Base-by-base conservation (phyloP, 1,140 invertebrate genomes). In the Bombus superbus region DNA sequence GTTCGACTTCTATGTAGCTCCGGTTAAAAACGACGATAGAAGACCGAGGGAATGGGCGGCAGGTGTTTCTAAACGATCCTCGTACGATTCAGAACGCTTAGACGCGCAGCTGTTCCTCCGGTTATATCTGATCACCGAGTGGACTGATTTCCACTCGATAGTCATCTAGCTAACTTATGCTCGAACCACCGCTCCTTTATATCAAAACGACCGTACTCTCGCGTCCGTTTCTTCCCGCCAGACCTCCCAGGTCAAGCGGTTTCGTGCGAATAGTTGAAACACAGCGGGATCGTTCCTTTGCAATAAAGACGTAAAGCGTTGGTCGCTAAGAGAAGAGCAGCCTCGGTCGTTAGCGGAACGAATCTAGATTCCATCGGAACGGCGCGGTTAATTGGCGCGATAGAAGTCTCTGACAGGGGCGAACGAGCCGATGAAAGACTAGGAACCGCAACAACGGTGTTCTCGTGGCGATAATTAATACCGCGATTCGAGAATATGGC, bases 401-500 rank as follows among this genome's bases (percentile, higher is more conserved):
- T 75, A 10, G 72, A 44, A 42, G 72, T 47, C 25, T 47, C 72
- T 74, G 44, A 53, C 72, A 76, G 44, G 0, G 22, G 64, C 8
- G n/a, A 78, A 71, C 28, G 62, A 78, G n/a, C 47, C 82, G 74
- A 71, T 71, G 75, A 84, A 71, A 71, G 66, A 84, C 64, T 78
- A 69, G 82, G 53, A 78, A 78, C 66, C 71, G 42, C 42, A 68
- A 42, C 59, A 68, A 42, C 59, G 47, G 72, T n/a, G 47, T 84
- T 71, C 82, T 57, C 53, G 40, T 22, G 57, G 32, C 38, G 69
- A 92, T 92, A 92, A 92, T 92, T 92, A 92, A 91, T 91, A 90
- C 76, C 88, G 78, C 83, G 80, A 88, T 91, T 86, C 81, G 80
- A 83, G 80, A 77, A 83, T 83, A 86, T 75, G 85, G 72, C 81